Conservation (phyloP, 2,797 vertebrate genomes). For the Triplophysa bombifrons region DNA sequence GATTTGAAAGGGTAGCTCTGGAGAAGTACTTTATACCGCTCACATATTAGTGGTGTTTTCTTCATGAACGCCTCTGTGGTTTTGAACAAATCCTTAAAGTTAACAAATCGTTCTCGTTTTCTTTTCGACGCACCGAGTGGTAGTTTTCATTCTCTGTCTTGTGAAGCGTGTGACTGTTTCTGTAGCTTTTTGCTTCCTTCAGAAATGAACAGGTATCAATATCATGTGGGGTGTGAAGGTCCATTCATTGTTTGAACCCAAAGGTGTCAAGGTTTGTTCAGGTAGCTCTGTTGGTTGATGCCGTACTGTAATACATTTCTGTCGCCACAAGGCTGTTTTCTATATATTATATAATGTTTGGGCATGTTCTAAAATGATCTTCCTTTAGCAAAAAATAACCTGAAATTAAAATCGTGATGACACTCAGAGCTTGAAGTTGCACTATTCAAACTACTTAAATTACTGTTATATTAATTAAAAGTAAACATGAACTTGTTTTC, state of each 20-base stretch:
- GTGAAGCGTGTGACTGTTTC: neutral
- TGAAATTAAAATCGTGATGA: neutral
- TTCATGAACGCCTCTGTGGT: conserved; percentile 1
- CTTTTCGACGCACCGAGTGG: neutral
- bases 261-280: neutral
- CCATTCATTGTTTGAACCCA: neutral
- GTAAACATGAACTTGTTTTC: too few species aligned
- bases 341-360: neutral
- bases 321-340: neutral
- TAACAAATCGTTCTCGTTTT: conserved; percentile 1
- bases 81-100: neutral
- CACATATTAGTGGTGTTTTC: conserved; percentile 11
- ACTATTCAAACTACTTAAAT: neutral
- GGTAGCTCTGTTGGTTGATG: neutral
- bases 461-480: too few species aligned
- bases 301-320: neutral
- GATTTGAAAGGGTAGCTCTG: conserved; percentile 34
- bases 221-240: neutral
- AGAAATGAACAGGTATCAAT: neutral
- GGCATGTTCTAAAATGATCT: neutral
- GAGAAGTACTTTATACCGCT: conserved; percentile 13
- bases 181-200: neutral
- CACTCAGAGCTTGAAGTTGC: neutral
- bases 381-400: neutral
- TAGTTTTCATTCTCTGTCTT: neutral